Evolutionary conservation across 2,797 vertebrate genomes (phyloP).

Genomic region (Spinus olivaceus): DNA sequence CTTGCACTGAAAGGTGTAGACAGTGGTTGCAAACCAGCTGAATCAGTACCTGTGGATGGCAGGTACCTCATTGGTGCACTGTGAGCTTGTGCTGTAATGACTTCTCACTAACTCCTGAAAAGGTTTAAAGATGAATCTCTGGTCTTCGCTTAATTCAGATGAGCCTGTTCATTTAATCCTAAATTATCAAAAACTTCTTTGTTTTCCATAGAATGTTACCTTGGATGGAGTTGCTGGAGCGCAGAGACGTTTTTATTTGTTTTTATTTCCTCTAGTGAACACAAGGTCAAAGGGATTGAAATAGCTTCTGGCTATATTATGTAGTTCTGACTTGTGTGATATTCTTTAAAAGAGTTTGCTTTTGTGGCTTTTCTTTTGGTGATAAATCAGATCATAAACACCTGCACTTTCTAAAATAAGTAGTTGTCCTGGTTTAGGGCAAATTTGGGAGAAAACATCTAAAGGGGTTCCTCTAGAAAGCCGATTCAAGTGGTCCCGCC

Average conservation of each 20-base stretch:
- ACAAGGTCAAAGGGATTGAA: background rate
- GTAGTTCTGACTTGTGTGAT: background rate
- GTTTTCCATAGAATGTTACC: background rate
- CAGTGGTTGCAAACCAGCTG: background rate
- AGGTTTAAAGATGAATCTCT: background rate
- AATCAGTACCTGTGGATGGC: background rate
- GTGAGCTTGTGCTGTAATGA: background rate
- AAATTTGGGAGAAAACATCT: background rate
- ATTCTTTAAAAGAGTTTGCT: background rate
- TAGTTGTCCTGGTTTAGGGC: background rate
- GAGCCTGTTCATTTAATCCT: background rate
- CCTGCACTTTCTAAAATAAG: background rate
- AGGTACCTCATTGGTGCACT: rapidly evolving
- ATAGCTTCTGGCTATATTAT: background rate
- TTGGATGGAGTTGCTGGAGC: background rate
- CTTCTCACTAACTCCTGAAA: background rate
- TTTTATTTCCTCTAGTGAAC: background rate
- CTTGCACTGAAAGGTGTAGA: background rate
- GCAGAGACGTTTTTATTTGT: background rate
- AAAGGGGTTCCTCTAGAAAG: background rate
- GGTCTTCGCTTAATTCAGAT: background rate
- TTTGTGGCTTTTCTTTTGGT: background rate
- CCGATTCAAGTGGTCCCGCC: background rate
- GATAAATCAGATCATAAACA: background rate
- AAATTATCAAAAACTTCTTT: background rate